Base-by-base conservation (phyloP, 2,888 invertebrate species). In the Alsophila aescularia region DNA sequence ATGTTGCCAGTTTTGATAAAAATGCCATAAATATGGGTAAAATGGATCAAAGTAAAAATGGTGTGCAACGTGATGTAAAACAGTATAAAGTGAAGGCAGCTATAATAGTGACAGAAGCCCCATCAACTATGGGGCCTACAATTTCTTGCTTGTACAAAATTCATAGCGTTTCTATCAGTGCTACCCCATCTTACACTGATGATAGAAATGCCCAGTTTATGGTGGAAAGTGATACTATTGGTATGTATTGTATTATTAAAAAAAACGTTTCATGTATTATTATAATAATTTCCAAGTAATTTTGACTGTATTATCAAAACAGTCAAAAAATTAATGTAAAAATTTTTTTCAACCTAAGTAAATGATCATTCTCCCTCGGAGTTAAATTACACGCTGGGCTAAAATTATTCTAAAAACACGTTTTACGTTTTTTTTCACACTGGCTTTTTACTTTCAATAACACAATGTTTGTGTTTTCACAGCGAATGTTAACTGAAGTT, bases 61-160 rank as follows among this genome's bases (percentile, higher is more conserved):
- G 60, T 1, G 43, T 85, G 9, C 43, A 71, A 2, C 74, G 72
- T 58, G 75, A 80, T 36, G 67, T 75, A 0, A 81, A 79, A 40
- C 79, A 73, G 10, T 76, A 75, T 31, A 82, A 82, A 69, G 81
- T 83, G 0, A 88, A 85, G 43, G 68, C 77, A 0, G 77, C 78
- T 13, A 58, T 72, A 1, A 61, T 78, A 10, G 64, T 73, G 0
- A 84, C 81, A 0, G 76, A 78, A 16, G 57, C 77, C 2, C 71
- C 83, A 0, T 79, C 82, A 8, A 83, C 79, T 0, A 63, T 66
- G 14, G 81, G 77, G 0, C 82, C 85, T 1, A 82, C 83, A 7
- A 83, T 86, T 48, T 74, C 79, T 4, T 91, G 91, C 65, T 60
- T 88, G 12, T 90, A 88, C 58, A 90, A 90, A 65, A 77, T 83